Conservation (phyloP, 2,113 vertebrate genomes). For the Microtus pennsylvanicus region DNA sequence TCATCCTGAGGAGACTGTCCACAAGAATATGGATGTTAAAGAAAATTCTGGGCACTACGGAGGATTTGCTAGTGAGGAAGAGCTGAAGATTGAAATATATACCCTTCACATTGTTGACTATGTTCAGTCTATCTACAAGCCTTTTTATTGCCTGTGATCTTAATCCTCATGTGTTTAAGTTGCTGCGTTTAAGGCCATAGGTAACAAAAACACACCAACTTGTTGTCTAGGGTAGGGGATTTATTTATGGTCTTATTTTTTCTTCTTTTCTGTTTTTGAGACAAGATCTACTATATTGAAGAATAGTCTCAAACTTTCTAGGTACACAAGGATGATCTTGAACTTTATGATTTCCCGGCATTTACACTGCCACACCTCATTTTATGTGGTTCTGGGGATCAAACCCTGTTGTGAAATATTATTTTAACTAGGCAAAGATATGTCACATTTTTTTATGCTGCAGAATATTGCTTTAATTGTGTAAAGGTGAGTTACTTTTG, state of each 20-base stretch:
- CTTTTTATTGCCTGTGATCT: neutral
- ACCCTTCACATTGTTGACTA: neutral
- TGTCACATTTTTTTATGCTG: no score
- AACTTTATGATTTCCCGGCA: neutral
- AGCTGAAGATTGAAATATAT: neutral
- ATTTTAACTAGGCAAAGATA: no score
- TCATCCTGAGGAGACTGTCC: neutral
- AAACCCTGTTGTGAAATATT: no score
- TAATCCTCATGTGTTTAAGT: neutral
- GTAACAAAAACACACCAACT: neutral
- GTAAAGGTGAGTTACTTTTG: no score
- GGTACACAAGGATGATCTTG: no score
- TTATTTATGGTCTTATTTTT: neutral
- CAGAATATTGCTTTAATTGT: no score
- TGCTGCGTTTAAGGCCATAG: neutral
- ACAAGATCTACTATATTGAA: neutral
- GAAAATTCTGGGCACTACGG: neutral
- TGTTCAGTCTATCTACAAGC: neutral
- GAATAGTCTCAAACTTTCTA: neutral
- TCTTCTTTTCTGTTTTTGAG: neutral
- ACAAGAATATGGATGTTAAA: neutral
- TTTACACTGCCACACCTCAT: neutral
- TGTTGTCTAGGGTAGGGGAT: neutral
- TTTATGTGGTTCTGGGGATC: neutral
- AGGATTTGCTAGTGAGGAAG: neutral